A percentile compares a stretch with the other conserved stretches of the same genome.
phyloP scores from a whole-genome alignment of 2,113 vertebrate genomes.

The Orthonyx spaldingii region DNA sequence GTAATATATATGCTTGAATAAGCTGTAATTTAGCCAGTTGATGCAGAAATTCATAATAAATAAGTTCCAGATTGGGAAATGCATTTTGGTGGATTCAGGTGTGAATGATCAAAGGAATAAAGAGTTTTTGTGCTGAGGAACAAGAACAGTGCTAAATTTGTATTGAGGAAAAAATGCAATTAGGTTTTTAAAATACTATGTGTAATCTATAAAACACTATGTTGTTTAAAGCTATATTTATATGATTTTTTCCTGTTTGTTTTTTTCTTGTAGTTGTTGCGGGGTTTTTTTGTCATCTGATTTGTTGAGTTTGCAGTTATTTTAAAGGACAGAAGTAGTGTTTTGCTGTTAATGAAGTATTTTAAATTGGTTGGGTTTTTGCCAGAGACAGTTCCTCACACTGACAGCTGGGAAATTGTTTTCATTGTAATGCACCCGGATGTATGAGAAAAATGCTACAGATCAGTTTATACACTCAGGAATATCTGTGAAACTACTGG shows the following conservation, averaged over 20 bases:
- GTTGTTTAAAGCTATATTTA: neutral
- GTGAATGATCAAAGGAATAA: neutral
- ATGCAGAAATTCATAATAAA: neutral
- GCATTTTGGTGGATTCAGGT: neutral
- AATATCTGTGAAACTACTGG: neutral
- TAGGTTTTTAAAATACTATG: neutral
- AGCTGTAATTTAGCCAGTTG: neutral
- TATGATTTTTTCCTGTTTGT: rapidly evolving
- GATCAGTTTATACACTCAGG: neutral
- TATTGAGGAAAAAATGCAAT: neutral
- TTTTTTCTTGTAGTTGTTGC: neutral
- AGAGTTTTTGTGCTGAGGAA: neutral
- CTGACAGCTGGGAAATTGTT: neutral
- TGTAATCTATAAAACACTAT: neutral
- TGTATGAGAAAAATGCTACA: neutral
- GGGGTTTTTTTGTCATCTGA: neutral
- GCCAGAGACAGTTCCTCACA: neutral
- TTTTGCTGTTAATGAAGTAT: neutral
- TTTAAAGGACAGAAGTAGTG: neutral
- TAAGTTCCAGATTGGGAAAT: neutral
- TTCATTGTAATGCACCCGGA: neutral
- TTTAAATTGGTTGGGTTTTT: neutral
- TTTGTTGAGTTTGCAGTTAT: neutral
- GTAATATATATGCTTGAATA: neutral
- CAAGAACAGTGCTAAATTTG: neutral